Percentiles rank a stretch among this genome's conserved stretches.
These are phyloP conservation scores for Heliconius cydno DNA, from an alignment of 2,888 invertebrate genomes.

Conservation along the genomic window DNA sequence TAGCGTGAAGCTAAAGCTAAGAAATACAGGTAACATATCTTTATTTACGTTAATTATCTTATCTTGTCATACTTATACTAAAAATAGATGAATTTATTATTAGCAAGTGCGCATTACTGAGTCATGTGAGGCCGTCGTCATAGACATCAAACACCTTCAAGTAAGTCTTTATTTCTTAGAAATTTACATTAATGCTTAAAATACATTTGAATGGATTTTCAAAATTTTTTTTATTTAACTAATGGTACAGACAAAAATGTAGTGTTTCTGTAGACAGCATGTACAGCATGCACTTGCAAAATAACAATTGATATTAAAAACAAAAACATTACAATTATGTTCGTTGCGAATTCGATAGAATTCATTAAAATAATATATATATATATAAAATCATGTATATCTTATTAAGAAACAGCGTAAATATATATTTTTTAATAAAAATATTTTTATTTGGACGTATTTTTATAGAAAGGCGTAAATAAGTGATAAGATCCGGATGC, in stretches of 20 bases:
- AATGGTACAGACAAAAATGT: too few species aligned
- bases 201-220: not conserved
- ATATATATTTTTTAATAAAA: too few species aligned
- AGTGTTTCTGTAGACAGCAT: too few species aligned
- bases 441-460: too few species aligned
- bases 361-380: not conserved
- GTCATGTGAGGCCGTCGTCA: constrained; percentile 10
- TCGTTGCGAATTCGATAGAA: not conserved
- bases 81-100: constrained; percentile 12
- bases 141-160: not conserved
- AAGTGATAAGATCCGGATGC: constrained; percentile 1
- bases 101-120: constrained; percentile 9
- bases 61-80: constrained; percentile 1
- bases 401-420: not conserved
- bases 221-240: not conserved
- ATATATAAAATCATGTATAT: not conserved
- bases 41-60: not conserved
- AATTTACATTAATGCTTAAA: not conserved
- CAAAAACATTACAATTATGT: too few species aligned
- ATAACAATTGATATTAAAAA: too few species aligned
- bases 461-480: not conserved
- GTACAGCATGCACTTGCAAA: too few species aligned
- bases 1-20: not conserved
- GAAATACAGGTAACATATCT: not conserved
- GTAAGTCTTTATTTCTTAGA: not conserved